A percentile compares a stretch with the other conserved stretches of the same genome.
phyloP scores from a whole-genome alignment of 92 coral and sea anemone species.

The Hydrozoanthus gracilis region DNA sequence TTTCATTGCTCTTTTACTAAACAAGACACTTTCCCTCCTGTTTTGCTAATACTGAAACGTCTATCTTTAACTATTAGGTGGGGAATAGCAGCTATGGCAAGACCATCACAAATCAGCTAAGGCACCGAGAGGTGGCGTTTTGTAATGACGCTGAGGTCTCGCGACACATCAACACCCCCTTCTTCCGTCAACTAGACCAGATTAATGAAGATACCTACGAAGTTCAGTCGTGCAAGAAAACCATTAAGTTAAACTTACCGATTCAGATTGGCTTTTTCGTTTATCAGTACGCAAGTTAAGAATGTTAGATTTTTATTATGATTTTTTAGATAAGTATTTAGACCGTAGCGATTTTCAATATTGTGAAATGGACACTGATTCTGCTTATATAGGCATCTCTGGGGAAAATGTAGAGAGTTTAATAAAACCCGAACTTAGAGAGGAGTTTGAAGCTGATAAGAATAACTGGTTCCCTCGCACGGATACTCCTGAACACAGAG shows the following conservation, averaged over 20 bases:
- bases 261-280: slow-evolving; percentile 35
- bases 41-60: background rate
- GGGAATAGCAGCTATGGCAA: slow-evolving; percentile 15
- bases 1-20: background rate
- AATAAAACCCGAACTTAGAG: too few relatives aligned
- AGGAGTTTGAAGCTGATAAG: too few relatives aligned
- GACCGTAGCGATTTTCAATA: slow-evolving; percentile 31
- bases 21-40: background rate
- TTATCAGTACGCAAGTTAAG: background rate
- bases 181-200: slow-evolving; percentile 10
- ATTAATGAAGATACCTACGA: slow-evolving; percentile 12
- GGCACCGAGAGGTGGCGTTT: background rate
- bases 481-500: too few relatives aligned
- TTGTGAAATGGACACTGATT: too few relatives aligned
- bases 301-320: slow-evolving; percentile 40
- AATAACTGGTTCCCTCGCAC: too few relatives aligned
- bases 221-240: background rate
- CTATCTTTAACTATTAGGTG: background rate
- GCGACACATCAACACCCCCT: background rate
- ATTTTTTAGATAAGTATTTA: slow-evolving; percentile 18
- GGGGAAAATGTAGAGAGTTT: slow-evolving; percentile 36
- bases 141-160: slow-evolving; percentile 12
- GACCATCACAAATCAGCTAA: background rate
- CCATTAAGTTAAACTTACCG: slow-evolving; percentile 27
- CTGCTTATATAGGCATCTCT: slow-evolving; percentile 30